These are phyloP conservation scores for Corvus moneduloides DNA, from an alignment of 2,113 vertebrate genomes.

Conservation along the genomic window DNA sequence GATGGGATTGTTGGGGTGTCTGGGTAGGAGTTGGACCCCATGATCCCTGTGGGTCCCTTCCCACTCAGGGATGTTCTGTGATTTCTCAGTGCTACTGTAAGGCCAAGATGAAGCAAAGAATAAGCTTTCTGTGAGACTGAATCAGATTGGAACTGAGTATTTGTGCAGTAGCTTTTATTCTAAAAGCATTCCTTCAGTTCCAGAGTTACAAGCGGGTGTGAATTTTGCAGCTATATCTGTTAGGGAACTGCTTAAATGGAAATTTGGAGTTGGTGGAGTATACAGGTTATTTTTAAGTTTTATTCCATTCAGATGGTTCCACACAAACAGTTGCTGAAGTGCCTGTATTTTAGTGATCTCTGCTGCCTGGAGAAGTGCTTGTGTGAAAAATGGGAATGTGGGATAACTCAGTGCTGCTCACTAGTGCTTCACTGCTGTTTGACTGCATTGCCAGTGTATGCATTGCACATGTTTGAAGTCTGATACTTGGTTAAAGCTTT, in stretches of 20 bases:
- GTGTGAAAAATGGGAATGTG: neutral
- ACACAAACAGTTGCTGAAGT: neutral
- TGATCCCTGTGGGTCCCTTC: neutral
- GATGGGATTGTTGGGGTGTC: neutral
- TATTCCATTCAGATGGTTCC: neutral
- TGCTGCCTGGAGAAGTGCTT: neutral
- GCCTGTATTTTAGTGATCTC: neutral
- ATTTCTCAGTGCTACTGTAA: neutral
- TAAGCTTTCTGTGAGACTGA: neutral
- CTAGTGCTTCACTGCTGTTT: neutral
- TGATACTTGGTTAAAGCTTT: neutral
- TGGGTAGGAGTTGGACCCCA: neutral
- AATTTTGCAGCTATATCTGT: neutral
- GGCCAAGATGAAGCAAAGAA: neutral
- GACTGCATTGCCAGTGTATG: neutral
- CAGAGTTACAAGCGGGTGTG: neutral
- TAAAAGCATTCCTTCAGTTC: neutral
- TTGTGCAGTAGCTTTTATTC: neutral
- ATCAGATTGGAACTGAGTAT: neutral
- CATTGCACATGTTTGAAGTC: neutral
- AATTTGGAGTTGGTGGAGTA: neutral
- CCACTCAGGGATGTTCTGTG: neutral
- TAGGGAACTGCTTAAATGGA: neutral
- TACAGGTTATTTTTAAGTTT: neutral
- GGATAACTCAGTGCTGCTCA: neutral